Evolutionary conservation across 1,140 invertebrate species (phyloP), one percentile per base, ranked within the genome.

Genomic region (Atta colombica): DNA sequence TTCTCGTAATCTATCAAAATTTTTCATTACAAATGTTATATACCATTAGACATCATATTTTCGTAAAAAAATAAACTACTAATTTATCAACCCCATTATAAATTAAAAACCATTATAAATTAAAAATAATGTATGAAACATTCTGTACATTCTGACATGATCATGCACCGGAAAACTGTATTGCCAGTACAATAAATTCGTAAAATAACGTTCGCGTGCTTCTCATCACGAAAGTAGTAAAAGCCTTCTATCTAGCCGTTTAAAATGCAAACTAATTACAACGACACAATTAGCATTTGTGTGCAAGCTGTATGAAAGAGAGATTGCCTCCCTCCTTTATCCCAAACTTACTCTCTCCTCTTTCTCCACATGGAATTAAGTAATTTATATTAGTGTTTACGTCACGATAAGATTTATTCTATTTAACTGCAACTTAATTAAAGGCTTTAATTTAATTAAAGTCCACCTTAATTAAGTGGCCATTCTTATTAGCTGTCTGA

Each of bases 361-460:
- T 58, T 8, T 21, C 55, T 45, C 66, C 21, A 49, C 55, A 25
- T 74, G n/a, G n/a, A 84, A 84, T 61, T 84, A 75, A 75, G 55
- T 84, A 74, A 84, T 84, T 84, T 61, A 75, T 84, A 63, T 63
- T 63, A 84, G 80, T 61, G 69, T 55, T 53, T 84, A 75, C 31
- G 18, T 72, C 68, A 18, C 55, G 39, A 75, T 75, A 74, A 61
- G 69, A 84, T 84, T 84, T 84, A 84, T 84, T 84, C 31, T 49
- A 39, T 75, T 84, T 84, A 75, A 75, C 55, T 84, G 69, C 39
- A 39, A 61, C 55, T 84, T 84, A 84, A 84, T 84, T 84, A 84
- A 75, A 61, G 55, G 60, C 18, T 74, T 75, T 75, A 74, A 74
- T 75, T 84, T 75, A 84, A 84, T 84, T 84, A 84, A 75, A 75